Evolutionary conservation across 2,888 invertebrate genomes (phyloP).

Genomic region (Lutraria lutraria): DNA sequence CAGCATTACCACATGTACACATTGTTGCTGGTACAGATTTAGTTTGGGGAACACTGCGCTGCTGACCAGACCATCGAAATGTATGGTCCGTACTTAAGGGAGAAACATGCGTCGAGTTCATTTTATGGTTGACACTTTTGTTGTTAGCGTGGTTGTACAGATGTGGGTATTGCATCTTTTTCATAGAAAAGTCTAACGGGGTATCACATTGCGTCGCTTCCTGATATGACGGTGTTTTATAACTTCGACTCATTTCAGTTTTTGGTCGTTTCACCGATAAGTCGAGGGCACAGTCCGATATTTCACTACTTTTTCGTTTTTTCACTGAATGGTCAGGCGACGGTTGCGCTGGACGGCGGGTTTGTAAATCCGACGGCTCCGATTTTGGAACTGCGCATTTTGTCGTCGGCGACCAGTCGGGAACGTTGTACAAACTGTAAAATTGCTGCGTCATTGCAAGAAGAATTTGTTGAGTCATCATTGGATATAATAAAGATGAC

Average conservation of each 20-base stretch:
- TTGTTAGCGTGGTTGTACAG: not conserved
- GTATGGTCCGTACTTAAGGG: not conserved
- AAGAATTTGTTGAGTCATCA: conserved; percentile 60
- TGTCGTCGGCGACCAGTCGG: conserved; percentile 27
- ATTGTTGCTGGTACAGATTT: not conserved
- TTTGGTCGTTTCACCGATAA: conserved; percentile 62
- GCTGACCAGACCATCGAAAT: not conserved
- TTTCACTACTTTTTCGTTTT: conserved; percentile 59
- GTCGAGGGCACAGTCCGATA: conserved; percentile 53
- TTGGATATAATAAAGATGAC: conserved; percentile 53
- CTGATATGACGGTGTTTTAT: not conserved
- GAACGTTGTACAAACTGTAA: conserved; percentile 54
- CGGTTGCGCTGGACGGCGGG: not conserved
- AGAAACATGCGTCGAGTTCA: not conserved
- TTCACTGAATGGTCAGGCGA: conserved; percentile 16
- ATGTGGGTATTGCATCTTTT: conserved; percentile 24
- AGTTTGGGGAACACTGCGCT: not conserved
- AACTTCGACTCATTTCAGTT: conserved; percentile 17
- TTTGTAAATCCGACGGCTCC: not conserved
- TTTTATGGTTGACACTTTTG: not conserved
- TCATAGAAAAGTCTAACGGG: conserved; percentile 68
- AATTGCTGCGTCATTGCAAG: conserved; percentile 64
- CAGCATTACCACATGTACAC: conserved; percentile 67
- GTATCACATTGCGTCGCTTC: conserved; percentile 36
- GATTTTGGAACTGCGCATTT: conserved; percentile 21